These are phyloP conservation scores for Smithornis capensis DNA, from an alignment of 2,113 vertebrate genomes.

Conservation along the genomic window DNA sequence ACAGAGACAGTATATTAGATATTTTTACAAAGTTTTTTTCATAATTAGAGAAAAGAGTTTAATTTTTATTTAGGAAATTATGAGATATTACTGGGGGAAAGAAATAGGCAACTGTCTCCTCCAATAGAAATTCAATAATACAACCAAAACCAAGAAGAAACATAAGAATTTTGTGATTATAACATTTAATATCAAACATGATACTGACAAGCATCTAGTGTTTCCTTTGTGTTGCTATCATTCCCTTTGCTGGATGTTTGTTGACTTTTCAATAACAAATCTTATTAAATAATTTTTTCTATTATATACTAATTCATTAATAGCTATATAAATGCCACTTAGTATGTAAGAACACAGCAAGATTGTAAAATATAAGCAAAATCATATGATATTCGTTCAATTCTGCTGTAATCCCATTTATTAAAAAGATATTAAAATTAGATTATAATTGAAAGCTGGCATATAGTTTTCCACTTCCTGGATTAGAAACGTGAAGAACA, in stretches of 20 bases:
- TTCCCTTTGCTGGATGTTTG: neutral
- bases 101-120: neutral
- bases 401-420: neutral
- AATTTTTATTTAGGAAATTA: neutral
- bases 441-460: neutral
- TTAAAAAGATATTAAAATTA: neutral
- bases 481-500: neutral
- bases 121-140: neutral
- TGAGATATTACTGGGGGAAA: neutral
- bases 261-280: neutral
- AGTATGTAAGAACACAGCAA: neutral
- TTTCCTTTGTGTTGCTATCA: neutral
- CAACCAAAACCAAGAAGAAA: neutral
- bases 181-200: neutral
- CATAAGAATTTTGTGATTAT: neutral
- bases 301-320: neutral
- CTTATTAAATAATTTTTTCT: neutral
- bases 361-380: neutral
- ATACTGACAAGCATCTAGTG: neutral
- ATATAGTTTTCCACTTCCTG: neutral
- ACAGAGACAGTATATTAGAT: neutral
- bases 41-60: neutral
- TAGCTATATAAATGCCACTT: neutral
- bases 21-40: neutral
- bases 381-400: neutral